phyloP scores from a whole-genome alignment of 2,113 vertebrate species.

The Dasyornis broadbenti region DNA sequence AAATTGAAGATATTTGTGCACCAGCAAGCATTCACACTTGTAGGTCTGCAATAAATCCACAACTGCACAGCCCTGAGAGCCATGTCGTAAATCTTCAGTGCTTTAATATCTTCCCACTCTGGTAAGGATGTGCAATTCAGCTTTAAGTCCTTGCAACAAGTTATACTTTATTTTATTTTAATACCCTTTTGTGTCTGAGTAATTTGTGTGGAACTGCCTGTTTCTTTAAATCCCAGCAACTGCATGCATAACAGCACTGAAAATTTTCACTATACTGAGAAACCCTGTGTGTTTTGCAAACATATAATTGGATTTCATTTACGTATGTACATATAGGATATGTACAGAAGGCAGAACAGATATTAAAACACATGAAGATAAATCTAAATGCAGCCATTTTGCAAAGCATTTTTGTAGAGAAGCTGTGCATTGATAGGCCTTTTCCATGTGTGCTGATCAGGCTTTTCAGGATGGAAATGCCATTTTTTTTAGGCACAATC shows the following conservation, averaged over 20 bases:
- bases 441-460: background rate
- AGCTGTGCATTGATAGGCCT: background rate
- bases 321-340: background rate
- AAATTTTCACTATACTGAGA: background rate
- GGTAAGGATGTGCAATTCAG: slow-evolving; percentile 33
- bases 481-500: background rate
- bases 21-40: background rate
- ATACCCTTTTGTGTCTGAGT: background rate
- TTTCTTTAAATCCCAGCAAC: background rate
- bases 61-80: background rate
- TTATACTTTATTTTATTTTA: slow-evolving; percentile 12
- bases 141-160: slow-evolving; percentile 34
- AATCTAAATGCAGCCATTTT: background rate
- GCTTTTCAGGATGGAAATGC: background rate
- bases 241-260: background rate
- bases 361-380: background rate
- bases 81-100: background rate
- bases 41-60: background rate
- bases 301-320: background rate
- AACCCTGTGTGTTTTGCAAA: background rate
- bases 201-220: slow-evolving; percentile 23
- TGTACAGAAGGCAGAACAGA: background rate
- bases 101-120: background rate
- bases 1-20: background rate
- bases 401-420: background rate